A percentile compares a stretch with the other conserved stretches of the same genome.
Evolutionary conservation across 2,113 vertebrate genomes (phyloP).

Genomic region (Ptyas mucosa): DNA sequence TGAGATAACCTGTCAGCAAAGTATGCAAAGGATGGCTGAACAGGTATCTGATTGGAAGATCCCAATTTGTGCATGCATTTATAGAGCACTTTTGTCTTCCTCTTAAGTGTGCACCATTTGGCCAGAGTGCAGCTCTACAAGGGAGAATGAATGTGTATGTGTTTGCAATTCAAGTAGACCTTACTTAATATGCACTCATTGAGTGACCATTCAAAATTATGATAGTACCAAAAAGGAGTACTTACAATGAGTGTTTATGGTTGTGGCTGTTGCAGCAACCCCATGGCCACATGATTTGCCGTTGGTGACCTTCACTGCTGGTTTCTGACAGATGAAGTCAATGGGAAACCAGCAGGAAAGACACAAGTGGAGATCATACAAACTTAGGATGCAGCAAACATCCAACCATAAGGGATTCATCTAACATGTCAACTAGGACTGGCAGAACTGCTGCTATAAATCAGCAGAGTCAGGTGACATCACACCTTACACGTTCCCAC

Average conservation of each 20-base stretch:
- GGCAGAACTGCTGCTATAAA: background rate
- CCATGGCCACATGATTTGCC: background rate
- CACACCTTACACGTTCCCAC: background rate
- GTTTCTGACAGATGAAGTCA: background rate
- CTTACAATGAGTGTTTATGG: background rate
- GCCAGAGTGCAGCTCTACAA: background rate
- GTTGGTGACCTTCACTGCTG: background rate
- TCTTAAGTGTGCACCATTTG: background rate
- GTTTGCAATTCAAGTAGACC: background rate
- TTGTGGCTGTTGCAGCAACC: background rate
- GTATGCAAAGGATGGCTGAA: background rate
- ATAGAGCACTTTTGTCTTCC: background rate
- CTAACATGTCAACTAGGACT: background rate
- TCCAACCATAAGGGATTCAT: background rate
- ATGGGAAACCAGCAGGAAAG: background rate
- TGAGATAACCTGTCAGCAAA: background rate
- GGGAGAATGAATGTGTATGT: background rate
- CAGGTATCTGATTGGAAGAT: background rate
- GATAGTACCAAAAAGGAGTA: background rate
- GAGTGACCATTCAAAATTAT: background rate
- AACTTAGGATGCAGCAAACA: background rate
- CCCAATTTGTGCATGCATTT: background rate
- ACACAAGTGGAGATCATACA: background rate
- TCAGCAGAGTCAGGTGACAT: background rate
- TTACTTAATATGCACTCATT: background rate